Conservation (phyloP, 2,797 vertebrate species). For the Margarornis squamiger region DNA sequence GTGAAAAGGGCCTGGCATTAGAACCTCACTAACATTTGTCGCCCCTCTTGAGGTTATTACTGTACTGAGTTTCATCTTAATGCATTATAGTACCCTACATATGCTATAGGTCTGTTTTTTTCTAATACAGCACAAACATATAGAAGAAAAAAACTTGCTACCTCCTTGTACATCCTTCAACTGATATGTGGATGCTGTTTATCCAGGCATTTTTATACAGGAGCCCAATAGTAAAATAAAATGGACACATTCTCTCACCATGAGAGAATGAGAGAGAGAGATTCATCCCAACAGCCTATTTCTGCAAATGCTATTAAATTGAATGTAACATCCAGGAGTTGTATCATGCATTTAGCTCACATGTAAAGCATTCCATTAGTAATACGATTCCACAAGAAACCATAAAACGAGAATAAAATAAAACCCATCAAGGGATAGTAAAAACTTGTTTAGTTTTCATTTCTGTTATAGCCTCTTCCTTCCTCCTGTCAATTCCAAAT, state of each 20-base stretch:
- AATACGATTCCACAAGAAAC: background rate
- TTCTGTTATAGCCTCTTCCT: background rate
- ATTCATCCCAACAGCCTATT: background rate
- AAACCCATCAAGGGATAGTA: background rate
- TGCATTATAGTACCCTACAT: background rate
- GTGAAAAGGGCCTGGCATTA: background rate
- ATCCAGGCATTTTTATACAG: background rate
- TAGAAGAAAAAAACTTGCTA: background rate
- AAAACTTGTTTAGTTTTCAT: background rate
- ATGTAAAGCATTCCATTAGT: background rate
- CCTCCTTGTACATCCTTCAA: background rate
- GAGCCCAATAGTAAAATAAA: background rate
- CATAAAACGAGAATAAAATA: background rate
- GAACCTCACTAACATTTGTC: background rate
- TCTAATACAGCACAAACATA: background rate
- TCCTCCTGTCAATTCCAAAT: background rate
- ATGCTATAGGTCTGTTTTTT: background rate
- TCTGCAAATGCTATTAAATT: constrained; percentile 21
- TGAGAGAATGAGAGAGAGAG: background rate
- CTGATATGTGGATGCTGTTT: background rate
- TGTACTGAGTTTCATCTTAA: background rate
- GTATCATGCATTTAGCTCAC: background rate
- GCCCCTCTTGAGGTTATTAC: background rate
- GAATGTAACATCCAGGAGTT: constrained; percentile 18
- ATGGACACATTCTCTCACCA: background rate